Percentiles rank a stretch among this genome's conserved stretches.
phyloP scores from a whole-genome alignment of 2,888 invertebrate species.

The Tortricodes alternella region DNA sequence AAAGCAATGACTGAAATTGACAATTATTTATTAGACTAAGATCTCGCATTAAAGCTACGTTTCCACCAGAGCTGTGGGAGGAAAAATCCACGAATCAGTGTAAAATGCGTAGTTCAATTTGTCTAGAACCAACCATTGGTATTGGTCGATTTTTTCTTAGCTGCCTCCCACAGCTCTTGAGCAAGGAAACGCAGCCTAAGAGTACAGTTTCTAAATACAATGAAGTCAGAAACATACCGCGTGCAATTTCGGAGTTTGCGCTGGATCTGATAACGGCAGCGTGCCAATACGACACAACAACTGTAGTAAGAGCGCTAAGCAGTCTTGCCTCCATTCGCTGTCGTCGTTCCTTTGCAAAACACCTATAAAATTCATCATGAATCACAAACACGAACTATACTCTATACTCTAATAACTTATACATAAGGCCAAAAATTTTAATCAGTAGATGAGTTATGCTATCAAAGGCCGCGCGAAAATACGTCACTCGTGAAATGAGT shows the following conservation, averaged over 20 bases:
- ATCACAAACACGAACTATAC: slow-evolving; percentile 13
- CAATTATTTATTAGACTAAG: slow-evolving; percentile 8
- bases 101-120: too few species aligned
- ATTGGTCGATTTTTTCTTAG: too few species aligned
- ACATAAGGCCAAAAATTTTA: neutral
- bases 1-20: slow-evolving; percentile 84
- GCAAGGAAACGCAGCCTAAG: too few species aligned
- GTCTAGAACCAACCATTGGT: too few species aligned
- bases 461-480: too few species aligned
- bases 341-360: slow-evolving; percentile 88
- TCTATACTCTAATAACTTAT: neutral
- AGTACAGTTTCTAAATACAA: too few species aligned
- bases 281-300: slow-evolving; percentile 94
- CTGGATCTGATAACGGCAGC: slow-evolving; percentile 74
- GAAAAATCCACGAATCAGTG: too few species aligned
- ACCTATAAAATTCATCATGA: slow-evolving; percentile 60
- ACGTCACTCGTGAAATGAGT: too few species aligned
- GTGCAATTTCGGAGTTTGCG: slow-evolving; percentile 82
- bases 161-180: too few species aligned
- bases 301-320: slow-evolving; percentile 92
- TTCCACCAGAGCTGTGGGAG: too few species aligned
- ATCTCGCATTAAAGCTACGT: neutral
- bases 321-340: slow-evolving; percentile 97
- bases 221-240: slow-evolving; percentile 82
- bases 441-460: too few species aligned